Percentiles rank a stretch among this genome's conserved stretches.
Evolutionary conservation across 2,888 invertebrate species (phyloP).

Genomic region (Poecilus cupreus): DNA sequence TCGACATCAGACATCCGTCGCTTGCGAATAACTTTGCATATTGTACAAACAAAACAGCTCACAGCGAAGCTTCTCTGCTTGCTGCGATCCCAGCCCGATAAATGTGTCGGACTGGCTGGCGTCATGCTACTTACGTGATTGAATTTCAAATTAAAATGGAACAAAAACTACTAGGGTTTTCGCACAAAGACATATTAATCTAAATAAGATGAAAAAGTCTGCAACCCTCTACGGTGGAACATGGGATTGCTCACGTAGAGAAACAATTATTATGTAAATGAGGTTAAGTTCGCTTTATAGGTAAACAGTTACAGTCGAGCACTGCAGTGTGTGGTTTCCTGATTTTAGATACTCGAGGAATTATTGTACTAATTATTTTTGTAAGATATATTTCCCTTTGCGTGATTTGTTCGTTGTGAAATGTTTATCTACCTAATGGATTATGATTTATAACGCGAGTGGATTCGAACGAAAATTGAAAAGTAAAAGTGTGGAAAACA

Average conservation of each 20-base stretch:
- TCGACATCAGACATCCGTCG: constrained; percentile 6
- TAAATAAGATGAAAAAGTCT: constrained; percentile 29
- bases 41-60: neutral
- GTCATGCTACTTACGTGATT: constrained; percentile 36
- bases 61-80: neutral
- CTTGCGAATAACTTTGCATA: constrained; percentile 15
- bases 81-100: constrained; percentile 15
- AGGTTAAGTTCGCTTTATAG: neutral
- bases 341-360: neutral
- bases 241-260: neutral
- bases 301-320: neutral
- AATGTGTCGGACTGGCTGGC: constrained; percentile 21
- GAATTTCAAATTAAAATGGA: constrained; percentile 35
- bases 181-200: constrained; percentile 21
- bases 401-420: no score
- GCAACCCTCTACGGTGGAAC: neutral
- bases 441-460: no score
- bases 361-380: constrained; percentile 22
- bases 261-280: constrained; percentile 33
- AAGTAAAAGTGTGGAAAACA: no score
- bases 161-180: constrained; percentile 12
- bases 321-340: neutral
- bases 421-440: no score
- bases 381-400: neutral
- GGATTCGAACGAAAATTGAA: no score